Base-by-base conservation (phyloP, 2,888 invertebrate species). In the Hanleya hanleyi region DNA sequence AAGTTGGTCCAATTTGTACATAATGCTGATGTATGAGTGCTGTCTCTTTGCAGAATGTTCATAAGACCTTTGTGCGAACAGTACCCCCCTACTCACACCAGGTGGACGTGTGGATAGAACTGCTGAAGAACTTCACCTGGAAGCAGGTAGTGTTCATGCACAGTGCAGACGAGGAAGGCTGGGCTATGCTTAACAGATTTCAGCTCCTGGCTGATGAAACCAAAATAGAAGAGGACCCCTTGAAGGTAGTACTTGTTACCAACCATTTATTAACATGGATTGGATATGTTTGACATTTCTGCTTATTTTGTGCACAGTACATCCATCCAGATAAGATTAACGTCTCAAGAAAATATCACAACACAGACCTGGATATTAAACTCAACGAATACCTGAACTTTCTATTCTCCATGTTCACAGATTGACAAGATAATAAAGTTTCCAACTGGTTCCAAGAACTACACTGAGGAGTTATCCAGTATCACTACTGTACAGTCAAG, bases 51-150 rank as follows among this genome's bases (percentile, higher is more conserved):
- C 64, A 64, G 64, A 64, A 35, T 64, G 0, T 98, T 96, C 90
- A 97, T 26, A 64, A 64, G 38, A 64, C 64, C 4, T 64, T 64
- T 37, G n/a, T 64, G 64, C 18, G 64, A 5, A 64, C 64, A 64
- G 64, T 64, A 9, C 64, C 64, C 4, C 64, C 64, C 1, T 64
- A 37, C 37, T 64, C 97, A 6, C 97, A 98, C 89, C 98, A 98
- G 91, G 97, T 98, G 0, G 97, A 97, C 86, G 98, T 98, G 9
- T 98, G 98, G 97, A 95, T 97, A 2, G 96, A 97, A 90, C 93
- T 98, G 83, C 92, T 98, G 75, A 95, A 95, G 87, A 95, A 96
- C 91, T 96, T 98, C 88, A 95, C 96, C 85, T 89, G 86, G 82
- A 84, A 82, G 61, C 83, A 81, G 64, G 91, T 98, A 66, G 95